Conservation (phyloP, 2,113 vertebrate genomes). For the Camelus dromedarius region DNA sequence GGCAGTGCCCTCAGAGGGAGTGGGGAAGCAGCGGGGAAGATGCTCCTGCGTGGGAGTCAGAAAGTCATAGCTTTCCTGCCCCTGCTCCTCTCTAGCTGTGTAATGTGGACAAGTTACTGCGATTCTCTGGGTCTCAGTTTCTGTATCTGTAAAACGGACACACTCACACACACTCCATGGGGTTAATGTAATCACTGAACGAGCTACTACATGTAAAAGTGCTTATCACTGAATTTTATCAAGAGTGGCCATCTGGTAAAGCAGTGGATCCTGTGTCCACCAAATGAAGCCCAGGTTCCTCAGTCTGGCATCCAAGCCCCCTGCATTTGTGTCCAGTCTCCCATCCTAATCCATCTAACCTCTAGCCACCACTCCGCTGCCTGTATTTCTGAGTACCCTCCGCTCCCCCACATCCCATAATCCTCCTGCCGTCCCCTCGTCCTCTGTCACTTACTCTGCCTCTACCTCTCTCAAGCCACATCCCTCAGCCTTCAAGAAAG, state of each 20-base stretch:
- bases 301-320: background rate
- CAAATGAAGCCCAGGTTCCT: background rate
- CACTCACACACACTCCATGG: background rate
- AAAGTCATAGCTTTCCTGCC: background rate
- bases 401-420: rapidly evolving
- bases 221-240: background rate
- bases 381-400: background rate
- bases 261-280: background rate
- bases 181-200: background rate
- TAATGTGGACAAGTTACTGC: background rate
- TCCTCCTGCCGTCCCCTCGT: too few relatives aligned
- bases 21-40: too few relatives aligned
- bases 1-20: rapidly evolving
- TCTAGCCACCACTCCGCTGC: background rate
- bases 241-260: background rate
- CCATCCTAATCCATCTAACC: background rate
- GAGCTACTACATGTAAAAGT: background rate
- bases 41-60: background rate
- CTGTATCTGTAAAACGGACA: background rate
- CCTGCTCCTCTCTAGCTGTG: background rate
- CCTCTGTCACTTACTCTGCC: background rate
- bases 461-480: background rate
- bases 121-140: background rate
- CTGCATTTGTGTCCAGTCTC: background rate
- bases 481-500: background rate